Evolutionary conservation across 1,140 invertebrate species (phyloP).

Genomic region (Cydia strobilella): DNA sequence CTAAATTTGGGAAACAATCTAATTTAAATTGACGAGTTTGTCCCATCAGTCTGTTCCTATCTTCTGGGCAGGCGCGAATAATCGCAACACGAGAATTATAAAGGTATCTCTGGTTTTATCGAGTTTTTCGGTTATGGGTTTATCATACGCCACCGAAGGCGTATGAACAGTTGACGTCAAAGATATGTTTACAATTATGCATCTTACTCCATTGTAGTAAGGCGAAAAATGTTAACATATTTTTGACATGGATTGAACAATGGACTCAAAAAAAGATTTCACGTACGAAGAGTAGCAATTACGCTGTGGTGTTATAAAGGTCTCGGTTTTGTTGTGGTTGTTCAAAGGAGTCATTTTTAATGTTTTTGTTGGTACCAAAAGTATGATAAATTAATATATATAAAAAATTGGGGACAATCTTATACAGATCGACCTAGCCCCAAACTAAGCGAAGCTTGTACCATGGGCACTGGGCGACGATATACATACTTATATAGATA

Average conservation of each 20-base stretch:
- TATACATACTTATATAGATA: too few relatives aligned
- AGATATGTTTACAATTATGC: background rate
- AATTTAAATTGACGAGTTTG: background rate
- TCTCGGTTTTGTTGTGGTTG: background rate
- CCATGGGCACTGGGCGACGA: too few relatives aligned
- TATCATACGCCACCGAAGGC: conserved; percentile 28
- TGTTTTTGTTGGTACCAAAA: too few relatives aligned
- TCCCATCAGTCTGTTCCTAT: background rate
- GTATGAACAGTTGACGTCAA: background rate
- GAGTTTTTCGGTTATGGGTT: conserved; percentile 32
- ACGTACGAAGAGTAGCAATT: conserved; percentile 23
- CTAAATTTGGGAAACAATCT: too few relatives aligned
- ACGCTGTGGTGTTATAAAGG: conserved; percentile 1
- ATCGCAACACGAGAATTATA: conserved; percentile 53
- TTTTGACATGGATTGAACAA: background rate
- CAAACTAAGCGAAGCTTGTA: too few relatives aligned
- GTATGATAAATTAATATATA: too few relatives aligned
- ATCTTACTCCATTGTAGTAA: too few relatives aligned
- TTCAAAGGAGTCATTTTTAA: background rate
- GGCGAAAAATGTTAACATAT: too few relatives aligned
- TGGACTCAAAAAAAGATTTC: background rate
- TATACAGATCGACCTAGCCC: too few relatives aligned
- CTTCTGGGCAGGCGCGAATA: conserved; percentile 49
- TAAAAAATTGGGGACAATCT: too few relatives aligned
- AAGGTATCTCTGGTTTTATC: conserved; percentile 41